phyloP scores from a whole-genome alignment of 2,797 vertebrate genomes.

The Microctenopoma lineatum region DNA sequence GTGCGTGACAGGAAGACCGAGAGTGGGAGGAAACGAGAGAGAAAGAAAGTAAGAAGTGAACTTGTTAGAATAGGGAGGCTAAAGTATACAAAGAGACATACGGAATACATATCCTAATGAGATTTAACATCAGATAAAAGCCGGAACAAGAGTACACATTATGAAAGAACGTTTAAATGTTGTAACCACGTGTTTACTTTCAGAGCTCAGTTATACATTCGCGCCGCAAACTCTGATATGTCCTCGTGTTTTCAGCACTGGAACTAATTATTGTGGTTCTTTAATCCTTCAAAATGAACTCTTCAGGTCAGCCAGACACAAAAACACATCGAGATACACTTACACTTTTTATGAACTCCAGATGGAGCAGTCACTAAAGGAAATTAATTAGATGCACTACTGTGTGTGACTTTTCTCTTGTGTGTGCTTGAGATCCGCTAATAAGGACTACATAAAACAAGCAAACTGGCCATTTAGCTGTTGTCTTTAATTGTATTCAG shows the following conservation, averaged over 20 bases:
- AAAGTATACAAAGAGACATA: slow-evolving; percentile 11
- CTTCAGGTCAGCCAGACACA: slow-evolving; percentile 51
- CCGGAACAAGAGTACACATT: slow-evolving; percentile 7
- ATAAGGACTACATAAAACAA: slow-evolving; percentile 20
- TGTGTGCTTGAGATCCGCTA: slow-evolving; percentile 30
- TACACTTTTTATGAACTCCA: slow-evolving; percentile 41
- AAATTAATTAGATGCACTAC: slow-evolving; percentile 54
- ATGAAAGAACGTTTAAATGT: slow-evolving; percentile 23
- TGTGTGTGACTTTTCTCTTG: slow-evolving; percentile 15
- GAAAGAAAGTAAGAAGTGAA: slow-evolving; percentile 12
- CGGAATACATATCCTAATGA: slow-evolving; percentile 5
- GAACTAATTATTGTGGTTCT: slow-evolving; percentile 66
- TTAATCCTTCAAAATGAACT: slow-evolving; percentile 71
- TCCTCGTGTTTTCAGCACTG: slow-evolving; percentile 61
- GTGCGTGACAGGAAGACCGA: slow-evolving; percentile 18
- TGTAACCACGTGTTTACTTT: slow-evolving; percentile 43
- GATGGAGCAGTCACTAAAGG: slow-evolving; percentile 38
- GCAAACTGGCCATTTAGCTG: slow-evolving; percentile 24
- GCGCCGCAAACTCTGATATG: slow-evolving; percentile 43
- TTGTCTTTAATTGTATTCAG: slow-evolving; percentile 7
- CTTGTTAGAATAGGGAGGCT: slow-evolving; percentile 24
- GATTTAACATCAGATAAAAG: slow-evolving; percentile 25
- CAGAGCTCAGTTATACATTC: slow-evolving; percentile 38
- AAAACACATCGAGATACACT: slow-evolving; percentile 29
- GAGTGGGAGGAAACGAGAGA: background rate